phyloP scores from a whole-genome alignment of 2,113 vertebrate genomes.

The Meles meles region DNA sequence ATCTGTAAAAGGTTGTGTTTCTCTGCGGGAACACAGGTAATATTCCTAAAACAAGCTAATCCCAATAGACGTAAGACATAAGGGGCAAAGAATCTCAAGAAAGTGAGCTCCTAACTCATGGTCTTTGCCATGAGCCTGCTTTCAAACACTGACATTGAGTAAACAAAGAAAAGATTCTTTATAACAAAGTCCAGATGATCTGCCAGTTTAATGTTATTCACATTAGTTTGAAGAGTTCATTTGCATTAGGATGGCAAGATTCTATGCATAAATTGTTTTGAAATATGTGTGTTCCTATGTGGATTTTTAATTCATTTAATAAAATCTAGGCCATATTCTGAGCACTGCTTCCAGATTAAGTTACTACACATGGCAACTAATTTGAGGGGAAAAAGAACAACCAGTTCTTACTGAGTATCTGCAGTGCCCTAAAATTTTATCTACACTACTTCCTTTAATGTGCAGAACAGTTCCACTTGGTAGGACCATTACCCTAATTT shows the following conservation, averaged over 20 bases:
- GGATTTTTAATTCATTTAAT: not conserved
- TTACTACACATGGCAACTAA: not conserved
- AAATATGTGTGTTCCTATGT: not conserved
- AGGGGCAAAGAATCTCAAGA: not conserved
- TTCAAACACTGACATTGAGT: not conserved
- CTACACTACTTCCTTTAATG: not conserved
- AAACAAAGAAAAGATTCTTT: not conserved
- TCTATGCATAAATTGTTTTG: not conserved
- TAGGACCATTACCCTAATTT: not conserved
- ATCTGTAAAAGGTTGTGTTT: not conserved
- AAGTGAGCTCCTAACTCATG: not conserved
- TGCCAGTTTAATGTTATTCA: not conserved
- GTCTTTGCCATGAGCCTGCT: not conserved
- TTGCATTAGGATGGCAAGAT: not conserved
- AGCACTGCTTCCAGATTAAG: not conserved
- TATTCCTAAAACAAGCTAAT: not conserved
- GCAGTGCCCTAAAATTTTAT: not conserved
- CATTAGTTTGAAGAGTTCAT: not conserved
- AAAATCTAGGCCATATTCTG: not conserved
- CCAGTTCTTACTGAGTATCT: slow-evolving; percentile 6
- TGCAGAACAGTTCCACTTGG: not conserved
- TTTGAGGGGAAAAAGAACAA: not conserved
- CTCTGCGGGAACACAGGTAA: not conserved
- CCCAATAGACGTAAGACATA: not conserved
- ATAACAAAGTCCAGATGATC: not conserved